Percentiles rank a stretch among this genome's conserved stretches.
Evolutionary conservation across 53 echinoderm and acorn worm species (phyloP).

Genomic region (Echinometra lucunter): DNA sequence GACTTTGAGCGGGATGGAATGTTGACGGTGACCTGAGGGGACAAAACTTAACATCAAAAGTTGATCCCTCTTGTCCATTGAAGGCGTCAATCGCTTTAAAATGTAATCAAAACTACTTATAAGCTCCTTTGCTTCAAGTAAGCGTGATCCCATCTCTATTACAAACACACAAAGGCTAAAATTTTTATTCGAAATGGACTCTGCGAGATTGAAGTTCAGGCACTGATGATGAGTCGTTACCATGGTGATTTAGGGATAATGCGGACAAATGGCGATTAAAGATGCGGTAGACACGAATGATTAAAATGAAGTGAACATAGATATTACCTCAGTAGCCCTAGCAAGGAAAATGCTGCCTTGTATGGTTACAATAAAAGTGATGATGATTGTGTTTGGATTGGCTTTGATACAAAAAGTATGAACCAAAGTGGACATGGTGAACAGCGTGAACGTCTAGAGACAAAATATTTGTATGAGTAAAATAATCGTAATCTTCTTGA

Average conservation of each 20-base stretch:
- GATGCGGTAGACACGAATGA: too few species aligned
- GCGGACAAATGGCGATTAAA: too few species aligned
- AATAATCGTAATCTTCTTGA: too few species aligned
- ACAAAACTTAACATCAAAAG: constrained; percentile 46
- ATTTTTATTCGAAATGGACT: not conserved
- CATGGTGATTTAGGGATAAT: not conserved
- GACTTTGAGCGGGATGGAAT: not conserved
- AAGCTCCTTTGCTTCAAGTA: constrained; percentile 19
- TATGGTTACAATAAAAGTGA: too few species aligned
- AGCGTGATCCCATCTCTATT: not conserved
- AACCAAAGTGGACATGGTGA: too few species aligned
- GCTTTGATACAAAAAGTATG: too few species aligned
- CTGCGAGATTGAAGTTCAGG: not conserved
- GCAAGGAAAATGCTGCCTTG: too few species aligned
- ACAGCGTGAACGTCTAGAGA: too few species aligned
- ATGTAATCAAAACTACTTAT: constrained; percentile 55
- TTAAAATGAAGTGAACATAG: too few species aligned
- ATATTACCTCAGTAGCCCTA: too few species aligned
- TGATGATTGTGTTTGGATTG: too few species aligned
- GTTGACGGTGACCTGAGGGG: constrained; percentile 23
- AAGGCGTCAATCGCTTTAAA: constrained; percentile 48
- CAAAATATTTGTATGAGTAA: too few species aligned
- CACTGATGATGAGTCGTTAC: not conserved
- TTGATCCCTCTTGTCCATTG: constrained; percentile 44
- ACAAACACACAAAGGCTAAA: constrained; percentile 52